These are phyloP conservation scores for Harlomillsia oculata DNA, from an alignment of 1,140 invertebrate species.

Conservation along the genomic window DNA sequence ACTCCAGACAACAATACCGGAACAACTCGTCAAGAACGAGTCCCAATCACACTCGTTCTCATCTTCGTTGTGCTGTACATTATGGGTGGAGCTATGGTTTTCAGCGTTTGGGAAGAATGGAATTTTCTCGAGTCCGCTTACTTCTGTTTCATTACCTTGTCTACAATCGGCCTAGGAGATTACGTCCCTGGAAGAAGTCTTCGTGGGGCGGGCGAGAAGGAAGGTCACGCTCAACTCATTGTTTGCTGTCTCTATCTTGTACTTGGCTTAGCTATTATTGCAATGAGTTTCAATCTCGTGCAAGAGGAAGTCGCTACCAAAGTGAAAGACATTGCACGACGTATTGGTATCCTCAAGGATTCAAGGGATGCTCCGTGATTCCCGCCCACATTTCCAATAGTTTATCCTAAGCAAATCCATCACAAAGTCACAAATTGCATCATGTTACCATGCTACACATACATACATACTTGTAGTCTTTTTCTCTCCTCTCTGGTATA, in stretches of 20 bases:
- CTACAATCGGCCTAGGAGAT: slow-evolving; percentile 74
- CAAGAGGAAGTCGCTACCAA: slow-evolving; percentile 76
- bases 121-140: slow-evolving; percentile 71
- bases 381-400: too few relatives aligned
- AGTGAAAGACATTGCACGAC: slow-evolving; percentile 56
- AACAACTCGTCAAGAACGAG: slow-evolving; percentile 42
- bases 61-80: slow-evolving; percentile 60
- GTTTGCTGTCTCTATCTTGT: slow-evolving; percentile 76
- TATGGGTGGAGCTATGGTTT: slow-evolving; percentile 57
- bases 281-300: slow-evolving; percentile 85
- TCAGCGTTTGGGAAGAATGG: slow-evolving; percentile 64
- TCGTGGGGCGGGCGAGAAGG: slow-evolving; percentile 48
- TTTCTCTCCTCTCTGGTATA: too few relatives aligned
- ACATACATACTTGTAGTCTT: too few relatives aligned
- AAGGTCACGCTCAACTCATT: slow-evolving; percentile 57
- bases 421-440: too few relatives aligned
- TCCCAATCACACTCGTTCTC: slow-evolving; percentile 61
- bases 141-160: slow-evolving; percentile 77
- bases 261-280: slow-evolving; percentile 75
- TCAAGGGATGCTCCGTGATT: too few relatives aligned
- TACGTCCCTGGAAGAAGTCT: slow-evolving; percentile 56
- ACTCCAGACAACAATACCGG: slow-evolving; percentile 29
- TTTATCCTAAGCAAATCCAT: too few relatives aligned
- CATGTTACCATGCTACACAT: too few relatives aligned
- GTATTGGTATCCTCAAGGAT: slow-evolving; percentile 44